Evolutionary conservation across 2,888 invertebrate genomes (phyloP).

Genomic region (Drosophila stalkeri): DNA sequence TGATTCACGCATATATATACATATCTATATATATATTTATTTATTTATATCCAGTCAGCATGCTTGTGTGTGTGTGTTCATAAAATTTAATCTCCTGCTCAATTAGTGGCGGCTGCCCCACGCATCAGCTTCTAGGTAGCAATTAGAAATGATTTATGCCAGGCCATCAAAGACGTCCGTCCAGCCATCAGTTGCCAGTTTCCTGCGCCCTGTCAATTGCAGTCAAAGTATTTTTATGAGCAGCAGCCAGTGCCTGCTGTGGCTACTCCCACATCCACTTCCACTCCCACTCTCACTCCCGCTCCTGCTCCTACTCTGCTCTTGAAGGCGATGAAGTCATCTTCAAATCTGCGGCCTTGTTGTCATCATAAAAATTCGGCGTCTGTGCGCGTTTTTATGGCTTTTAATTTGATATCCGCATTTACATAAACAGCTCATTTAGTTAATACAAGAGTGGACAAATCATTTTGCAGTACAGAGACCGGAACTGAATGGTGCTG

Average conservation of each 20-base stretch:
- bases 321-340: slow-evolving; percentile 71
- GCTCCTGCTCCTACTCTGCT: neutral
- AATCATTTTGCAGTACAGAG: slow-evolving; percentile 53
- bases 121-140: slow-evolving; percentile 32
- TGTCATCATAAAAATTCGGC: slow-evolving; percentile 50
- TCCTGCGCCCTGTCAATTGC: slow-evolving; percentile 50
- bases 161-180: slow-evolving; percentile 55
- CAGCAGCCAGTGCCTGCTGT: slow-evolving; percentile 8
- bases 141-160: slow-evolving; percentile 76
- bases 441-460: slow-evolving; percentile 68
- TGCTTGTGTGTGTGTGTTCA: slow-evolving; percentile 32
- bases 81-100: slow-evolving; percentile 59
- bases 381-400: slow-evolving; percentile 63
- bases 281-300: neutral
- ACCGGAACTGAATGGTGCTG: neutral
- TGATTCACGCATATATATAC: slow-evolving; percentile 46
- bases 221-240: slow-evolving; percentile 63
- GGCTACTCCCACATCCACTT: neutral
- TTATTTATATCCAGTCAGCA: neutral
- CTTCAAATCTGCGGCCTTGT: slow-evolving; percentile 62
- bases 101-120: slow-evolving; percentile 52
- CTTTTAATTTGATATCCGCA: slow-evolving; percentile 73
- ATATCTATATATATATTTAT: neutral
- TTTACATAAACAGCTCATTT: slow-evolving; percentile 79
- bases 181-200: slow-evolving; percentile 4